Conservation (phyloP, 2,113 vertebrate species). For the Ictalurus furcatus region DNA sequence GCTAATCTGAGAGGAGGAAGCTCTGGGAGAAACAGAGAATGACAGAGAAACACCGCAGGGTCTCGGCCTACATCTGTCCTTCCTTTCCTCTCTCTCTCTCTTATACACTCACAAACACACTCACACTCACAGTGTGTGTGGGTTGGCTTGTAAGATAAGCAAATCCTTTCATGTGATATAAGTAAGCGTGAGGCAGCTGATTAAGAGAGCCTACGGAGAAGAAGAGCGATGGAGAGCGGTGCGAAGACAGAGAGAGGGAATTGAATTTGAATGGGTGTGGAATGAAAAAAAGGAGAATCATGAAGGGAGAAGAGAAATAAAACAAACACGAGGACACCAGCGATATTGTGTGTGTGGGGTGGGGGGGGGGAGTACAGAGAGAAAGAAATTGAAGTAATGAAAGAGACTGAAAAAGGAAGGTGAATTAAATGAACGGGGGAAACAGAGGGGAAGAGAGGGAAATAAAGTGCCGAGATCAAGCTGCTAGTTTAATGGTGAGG, state of each 20-base stretch:
- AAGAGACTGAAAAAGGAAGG: not conserved
- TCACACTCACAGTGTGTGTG: slow-evolving; percentile 3
- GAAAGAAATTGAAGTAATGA: not conserved
- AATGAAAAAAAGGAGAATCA: not conserved
- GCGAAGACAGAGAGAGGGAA: slow-evolving; percentile 10
- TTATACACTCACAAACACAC: not conserved
- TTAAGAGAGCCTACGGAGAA: slow-evolving; percentile 30
- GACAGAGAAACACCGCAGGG: slow-evolving; percentile 29
- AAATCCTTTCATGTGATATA: slow-evolving; percentile 46
- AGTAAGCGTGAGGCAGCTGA: slow-evolving; percentile 40
- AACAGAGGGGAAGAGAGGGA: not conserved
- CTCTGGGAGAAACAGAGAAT: slow-evolving; percentile 8
- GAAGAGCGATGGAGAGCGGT: not conserved
- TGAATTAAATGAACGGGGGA: not conserved
- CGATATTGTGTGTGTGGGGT: not conserved
- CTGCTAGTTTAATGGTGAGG: not conserved
- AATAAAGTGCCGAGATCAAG: not conserved
- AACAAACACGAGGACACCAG: not conserved
- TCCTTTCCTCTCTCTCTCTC: not conserved
- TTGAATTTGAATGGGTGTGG: slow-evolving; percentile 6
- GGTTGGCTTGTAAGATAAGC: slow-evolving; percentile 38
- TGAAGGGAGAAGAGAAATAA: not conserved
- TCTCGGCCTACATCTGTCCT: slow-evolving; percentile 19
- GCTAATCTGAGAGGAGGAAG: slow-evolving; percentile 14
- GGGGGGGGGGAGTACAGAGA: not conserved